Evolutionary conservation across 1,140 invertebrate genomes (phyloP).

Genomic region (Diorhabda carinulata): DNA sequence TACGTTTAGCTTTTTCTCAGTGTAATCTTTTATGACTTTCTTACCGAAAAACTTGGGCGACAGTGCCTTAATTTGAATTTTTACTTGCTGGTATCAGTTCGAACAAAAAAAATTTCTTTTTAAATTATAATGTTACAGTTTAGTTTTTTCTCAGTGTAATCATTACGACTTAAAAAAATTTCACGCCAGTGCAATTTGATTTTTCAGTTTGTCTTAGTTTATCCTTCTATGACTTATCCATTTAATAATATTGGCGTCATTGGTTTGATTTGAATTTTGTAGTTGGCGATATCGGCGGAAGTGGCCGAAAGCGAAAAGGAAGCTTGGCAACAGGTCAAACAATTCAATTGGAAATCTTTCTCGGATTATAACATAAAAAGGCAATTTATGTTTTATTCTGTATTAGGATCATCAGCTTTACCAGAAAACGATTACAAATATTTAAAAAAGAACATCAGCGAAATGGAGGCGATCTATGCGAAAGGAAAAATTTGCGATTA

Average conservation of each 20-base stretch:
- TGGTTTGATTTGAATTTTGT: not conserved
- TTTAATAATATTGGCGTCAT: not conserved
- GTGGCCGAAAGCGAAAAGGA: slow-evolving; percentile 34
- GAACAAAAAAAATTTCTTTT: too few relatives aligned
- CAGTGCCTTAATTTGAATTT: too few relatives aligned
- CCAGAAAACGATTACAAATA: slow-evolving; percentile 61
- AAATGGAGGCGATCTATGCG: slow-evolving; percentile 76
- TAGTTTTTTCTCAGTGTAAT: too few relatives aligned
- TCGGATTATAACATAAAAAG: slow-evolving; percentile 29
- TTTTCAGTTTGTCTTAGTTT: not conserved
- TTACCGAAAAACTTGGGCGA: too few relatives aligned
- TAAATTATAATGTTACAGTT: too few relatives aligned
- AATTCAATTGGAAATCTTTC: slow-evolving; percentile 34
- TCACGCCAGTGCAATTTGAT: too few relatives aligned
- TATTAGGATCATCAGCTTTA: slow-evolving; percentile 56
- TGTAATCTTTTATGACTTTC: too few relatives aligned
- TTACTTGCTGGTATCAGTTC: too few relatives aligned
- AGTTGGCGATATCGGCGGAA: slow-evolving; percentile 31
- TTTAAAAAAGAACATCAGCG: slow-evolving; percentile 60
- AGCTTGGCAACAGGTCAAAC: slow-evolving; percentile 29
- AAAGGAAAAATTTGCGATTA: slow-evolving; percentile 73
- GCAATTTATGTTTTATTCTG: slow-evolving; percentile 35
- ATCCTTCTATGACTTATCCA: not conserved
- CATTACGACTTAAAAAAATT: too few relatives aligned
- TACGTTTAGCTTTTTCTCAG: too few relatives aligned